Evolutionary conservation across 2,888 invertebrate species (phyloP), one percentile per base, ranked within the genome.

Genomic region (Seladonia tumulorum): DNA sequence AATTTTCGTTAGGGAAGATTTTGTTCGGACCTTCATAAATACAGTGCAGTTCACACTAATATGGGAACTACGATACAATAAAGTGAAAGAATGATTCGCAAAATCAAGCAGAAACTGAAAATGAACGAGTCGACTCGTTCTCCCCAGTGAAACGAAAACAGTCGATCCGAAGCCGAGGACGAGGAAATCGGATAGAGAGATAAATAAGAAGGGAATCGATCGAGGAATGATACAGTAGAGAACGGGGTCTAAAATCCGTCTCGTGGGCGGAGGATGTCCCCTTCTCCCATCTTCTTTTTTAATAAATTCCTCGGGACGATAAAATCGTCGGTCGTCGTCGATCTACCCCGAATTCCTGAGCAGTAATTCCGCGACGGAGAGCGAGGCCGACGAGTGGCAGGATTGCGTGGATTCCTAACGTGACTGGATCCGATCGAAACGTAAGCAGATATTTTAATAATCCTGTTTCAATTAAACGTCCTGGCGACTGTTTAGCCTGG

Each of bases 381-480:
- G 14, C 83, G 72, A 85, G 77, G 85, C 70, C 81, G 76, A 75
- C 75, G 81, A 60, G 76, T 71, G 81, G 39, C 77, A 39, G 75
- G 81, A 85, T 86, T 85, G 86, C 85, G 81, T 53, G 75, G 73
- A 86, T 86, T 86, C 86, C 81, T 77, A 60, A 25, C 81, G 85
- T 81, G 72, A 81, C 86, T 78, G 63, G 57, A 76, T 63, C 47
- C 77, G 85, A 85, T 86, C 86, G 81, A 81, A 79, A 74, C 77
- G 81, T 53, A 77, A 85, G 71, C 60, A 81, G 85, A 86, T 85
- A 85, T 86, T 86, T 85, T 81, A 86, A 86, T 86, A 86, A 86
- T 72, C 77, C 77, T 72, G 76, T 57, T 81, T 53, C 77, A 85
- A 78, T 85, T 81, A 81, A 78, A 81, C 76, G 49, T 85, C 85